Conservation (phyloP, 2,797 vertebrate genomes). For the Rallus crepitans region DNA sequence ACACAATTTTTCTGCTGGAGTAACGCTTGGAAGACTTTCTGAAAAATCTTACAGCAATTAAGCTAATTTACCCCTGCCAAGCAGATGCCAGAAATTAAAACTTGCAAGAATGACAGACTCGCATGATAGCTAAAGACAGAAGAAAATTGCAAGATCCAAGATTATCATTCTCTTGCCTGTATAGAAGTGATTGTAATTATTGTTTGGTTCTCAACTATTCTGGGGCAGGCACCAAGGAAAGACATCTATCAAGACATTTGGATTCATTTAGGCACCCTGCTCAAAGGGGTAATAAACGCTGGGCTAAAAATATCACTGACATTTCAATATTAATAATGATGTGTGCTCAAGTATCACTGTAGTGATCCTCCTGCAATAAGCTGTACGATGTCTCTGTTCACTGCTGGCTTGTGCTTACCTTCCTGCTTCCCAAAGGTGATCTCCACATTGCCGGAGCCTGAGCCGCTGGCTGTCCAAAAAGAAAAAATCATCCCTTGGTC, state of each 20-base stretch:
- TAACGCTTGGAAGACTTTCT: constrained; percentile 48
- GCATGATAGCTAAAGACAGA: constrained; percentile 43
- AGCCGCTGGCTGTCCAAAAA: neutral
- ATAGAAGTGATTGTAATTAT: constrained; percentile 66
- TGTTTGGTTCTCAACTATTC: constrained; percentile 59
- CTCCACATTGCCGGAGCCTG: accelerated
- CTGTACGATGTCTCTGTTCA: neutral
- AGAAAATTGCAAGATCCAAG: constrained; percentile 61
- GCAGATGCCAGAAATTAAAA: constrained; percentile 71
- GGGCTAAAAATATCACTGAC: constrained; percentile 55
- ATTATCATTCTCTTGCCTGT: constrained; percentile 54
- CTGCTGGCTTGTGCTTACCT: neutral
- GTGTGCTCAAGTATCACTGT: constrained; percentile 27
- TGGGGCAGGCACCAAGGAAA: constrained; percentile 44
- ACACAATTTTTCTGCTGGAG: constrained; percentile 17
- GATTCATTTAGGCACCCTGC: constrained; percentile 45
- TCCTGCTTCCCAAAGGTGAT: neutral
- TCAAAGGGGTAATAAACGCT: constrained; percentile 24
- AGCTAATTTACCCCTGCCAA: constrained; percentile 51
- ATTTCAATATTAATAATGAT: constrained; percentile 57
- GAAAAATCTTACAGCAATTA: constrained; percentile 62
- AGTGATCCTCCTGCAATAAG: constrained; percentile 5
- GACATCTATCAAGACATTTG: constrained; percentile 36
- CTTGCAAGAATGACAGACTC: constrained; percentile 57
- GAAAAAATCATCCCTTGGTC: neutral